Conservation (phyloP, 2,888 invertebrate species). For the Brenthis daphne region DNA sequence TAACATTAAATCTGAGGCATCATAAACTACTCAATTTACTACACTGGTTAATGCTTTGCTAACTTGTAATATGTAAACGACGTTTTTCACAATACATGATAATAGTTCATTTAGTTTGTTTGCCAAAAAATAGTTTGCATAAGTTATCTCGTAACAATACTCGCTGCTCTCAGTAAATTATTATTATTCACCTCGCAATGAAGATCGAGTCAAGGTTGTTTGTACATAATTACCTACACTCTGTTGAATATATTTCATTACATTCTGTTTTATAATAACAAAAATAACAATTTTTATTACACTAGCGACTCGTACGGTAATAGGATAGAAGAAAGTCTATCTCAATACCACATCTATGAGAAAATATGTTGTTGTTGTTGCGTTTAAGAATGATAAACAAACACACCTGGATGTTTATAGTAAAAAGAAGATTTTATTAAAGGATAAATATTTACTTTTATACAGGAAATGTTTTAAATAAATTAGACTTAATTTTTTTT, state of each 20-base stretch:
- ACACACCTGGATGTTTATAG: no score
- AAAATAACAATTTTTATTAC: not conserved
- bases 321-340: no score
- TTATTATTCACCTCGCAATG: conserved; percentile 33
- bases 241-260: conserved; percentile 23
- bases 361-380: no score
- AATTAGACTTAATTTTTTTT: no score
- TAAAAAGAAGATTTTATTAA: no score
- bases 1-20: conserved; percentile 40
- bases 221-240: conserved; percentile 28
- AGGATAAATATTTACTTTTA: no score
- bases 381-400: no score
- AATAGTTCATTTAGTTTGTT: not conserved
- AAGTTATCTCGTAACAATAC: conserved; percentile 24
- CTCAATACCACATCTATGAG: no score
- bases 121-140: conserved; percentile 14
- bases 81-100: not conserved
- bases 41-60: not conserved
- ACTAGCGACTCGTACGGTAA: no score
- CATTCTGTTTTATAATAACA: not conserved
- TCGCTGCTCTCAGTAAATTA: conserved; percentile 28
- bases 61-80: no score
- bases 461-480: no score
- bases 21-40: conserved; percentile 7
- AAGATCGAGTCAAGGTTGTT: conserved; percentile 34